A percentile compares a stretch with the other conserved stretches of the same genome.
Conservation (phyloP, 2,888 invertebrate genomes). For the Lutraria lutraria region DNA sequence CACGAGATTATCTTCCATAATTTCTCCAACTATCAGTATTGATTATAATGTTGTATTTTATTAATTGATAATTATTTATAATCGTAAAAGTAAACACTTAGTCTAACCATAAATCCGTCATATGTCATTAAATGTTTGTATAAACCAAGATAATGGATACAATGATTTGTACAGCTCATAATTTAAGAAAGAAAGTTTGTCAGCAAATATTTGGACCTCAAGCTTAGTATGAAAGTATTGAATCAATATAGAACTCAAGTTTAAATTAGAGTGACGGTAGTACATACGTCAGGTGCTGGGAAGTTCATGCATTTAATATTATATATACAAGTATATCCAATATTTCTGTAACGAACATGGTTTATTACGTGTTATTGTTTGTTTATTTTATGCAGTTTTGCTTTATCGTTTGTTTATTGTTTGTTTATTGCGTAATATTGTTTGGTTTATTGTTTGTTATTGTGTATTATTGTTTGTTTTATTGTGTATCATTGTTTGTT, state of each 20-base stretch:
- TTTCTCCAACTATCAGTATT: neutral
- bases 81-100: neutral
- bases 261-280: too few species aligned
- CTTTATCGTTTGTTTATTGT: too few species aligned
- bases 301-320: too few species aligned
- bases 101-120: neutral
- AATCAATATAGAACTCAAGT: neutral
- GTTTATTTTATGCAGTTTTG: too few species aligned
- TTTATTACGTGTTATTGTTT: too few species aligned
- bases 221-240: neutral
- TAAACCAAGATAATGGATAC: neutral
- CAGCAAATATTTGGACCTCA: neutral
- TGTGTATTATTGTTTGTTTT: too few species aligned
- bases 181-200: neutral
- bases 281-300: too few species aligned
- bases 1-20: neutral
- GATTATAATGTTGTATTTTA: neutral
- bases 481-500: too few species aligned
- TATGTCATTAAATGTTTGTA: neutral
- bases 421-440: too few species aligned
- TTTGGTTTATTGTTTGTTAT: too few species aligned
- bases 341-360: too few species aligned
- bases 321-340: too few species aligned
- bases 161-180: neutral
- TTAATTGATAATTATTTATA: constrained; percentile 14